A percentile compares a stretch with the other conserved stretches of the same genome.
Conservation (phyloP, 2,113 vertebrate species). For the Pelmatolapia mariae region DNA sequence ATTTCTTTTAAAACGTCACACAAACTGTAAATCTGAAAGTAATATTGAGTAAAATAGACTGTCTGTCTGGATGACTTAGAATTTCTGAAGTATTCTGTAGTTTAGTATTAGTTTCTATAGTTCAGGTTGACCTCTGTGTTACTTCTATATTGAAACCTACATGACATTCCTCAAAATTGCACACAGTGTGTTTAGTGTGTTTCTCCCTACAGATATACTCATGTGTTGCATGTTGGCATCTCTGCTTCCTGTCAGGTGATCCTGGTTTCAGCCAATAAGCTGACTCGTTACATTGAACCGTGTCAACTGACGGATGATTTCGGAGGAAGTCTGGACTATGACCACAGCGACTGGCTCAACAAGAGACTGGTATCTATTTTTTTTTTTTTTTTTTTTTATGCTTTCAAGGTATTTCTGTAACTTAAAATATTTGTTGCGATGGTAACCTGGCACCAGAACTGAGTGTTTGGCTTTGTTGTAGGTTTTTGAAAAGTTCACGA, state of each 20-base stretch:
- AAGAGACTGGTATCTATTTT: constrained; percentile 83
- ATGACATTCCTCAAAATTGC: neutral
- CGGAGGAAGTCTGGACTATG: constrained; percentile 92
- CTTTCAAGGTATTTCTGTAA: neutral
- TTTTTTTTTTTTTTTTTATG: fast-evolving
- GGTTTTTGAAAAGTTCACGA: constrained; percentile 99
- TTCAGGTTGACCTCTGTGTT: neutral
- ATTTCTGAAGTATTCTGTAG: neutral
- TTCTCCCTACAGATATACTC: neutral
- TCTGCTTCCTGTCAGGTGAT: constrained; percentile 81
- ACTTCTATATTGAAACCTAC: neutral
- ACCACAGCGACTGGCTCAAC: constrained; percentile 97
- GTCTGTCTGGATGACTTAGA: neutral
- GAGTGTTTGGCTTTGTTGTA: constrained; percentile 20
- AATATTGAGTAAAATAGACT: neutral
- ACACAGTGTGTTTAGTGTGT: neutral
- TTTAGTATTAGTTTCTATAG: neutral
- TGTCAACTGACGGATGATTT: constrained; percentile 97
- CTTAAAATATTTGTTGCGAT: neutral
- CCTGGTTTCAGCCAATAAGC: constrained; percentile 96
- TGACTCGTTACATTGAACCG: constrained; percentile 96
- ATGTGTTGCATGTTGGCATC: neutral
- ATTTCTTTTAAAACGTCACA: neutral
- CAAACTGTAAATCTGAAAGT: neutral
- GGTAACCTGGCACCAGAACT: neutral